Evolutionary conservation across 2,113 vertebrate genomes (phyloP).

Genomic region (Sylvia atricapilla): DNA sequence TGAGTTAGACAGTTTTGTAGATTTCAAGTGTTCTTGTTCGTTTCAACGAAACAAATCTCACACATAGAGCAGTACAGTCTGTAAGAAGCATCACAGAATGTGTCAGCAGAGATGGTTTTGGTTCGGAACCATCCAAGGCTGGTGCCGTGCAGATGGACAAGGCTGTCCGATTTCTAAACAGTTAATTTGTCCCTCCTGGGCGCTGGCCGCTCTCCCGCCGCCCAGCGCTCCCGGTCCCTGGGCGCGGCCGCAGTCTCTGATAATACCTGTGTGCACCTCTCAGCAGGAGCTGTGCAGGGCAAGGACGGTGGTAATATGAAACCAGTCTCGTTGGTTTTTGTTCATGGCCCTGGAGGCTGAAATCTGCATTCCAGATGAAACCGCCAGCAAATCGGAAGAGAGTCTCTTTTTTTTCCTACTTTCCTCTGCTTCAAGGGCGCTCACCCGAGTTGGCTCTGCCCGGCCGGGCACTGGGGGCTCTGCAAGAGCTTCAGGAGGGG

Average conservation of each 20-base stretch:
- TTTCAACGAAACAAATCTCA: not conserved
- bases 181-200: not conserved
- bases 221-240: not conserved
- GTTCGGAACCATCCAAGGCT: not conserved
- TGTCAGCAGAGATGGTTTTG: not conserved
- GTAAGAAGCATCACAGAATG: not conserved
- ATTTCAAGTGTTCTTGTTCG: not conserved
- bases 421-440: slow-evolving; percentile 22
- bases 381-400: slow-evolving; percentile 65
- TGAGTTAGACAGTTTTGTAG: not conserved
- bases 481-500: not conserved
- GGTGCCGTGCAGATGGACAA: not conserved
- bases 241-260: slow-evolving; percentile 62
- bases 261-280: slow-evolving; percentile 71
- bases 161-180: not conserved
- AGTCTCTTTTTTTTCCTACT: not conserved
- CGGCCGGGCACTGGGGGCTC: not conserved
- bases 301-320: slow-evolving; percentile 81
- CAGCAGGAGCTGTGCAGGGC: slow-evolving; percentile 4
- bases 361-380: slow-evolving; percentile 82
- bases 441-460: not conserved
- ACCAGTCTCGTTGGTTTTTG: slow-evolving; percentile 77
- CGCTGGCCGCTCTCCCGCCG: slow-evolving; percentile 19
- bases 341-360: slow-evolving; percentile 70
- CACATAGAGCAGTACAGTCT: not conserved